These are phyloP conservation scores for Prenolepis imparis DNA, from an alignment of 2,888 invertebrate species.

Conservation along the genomic window DNA sequence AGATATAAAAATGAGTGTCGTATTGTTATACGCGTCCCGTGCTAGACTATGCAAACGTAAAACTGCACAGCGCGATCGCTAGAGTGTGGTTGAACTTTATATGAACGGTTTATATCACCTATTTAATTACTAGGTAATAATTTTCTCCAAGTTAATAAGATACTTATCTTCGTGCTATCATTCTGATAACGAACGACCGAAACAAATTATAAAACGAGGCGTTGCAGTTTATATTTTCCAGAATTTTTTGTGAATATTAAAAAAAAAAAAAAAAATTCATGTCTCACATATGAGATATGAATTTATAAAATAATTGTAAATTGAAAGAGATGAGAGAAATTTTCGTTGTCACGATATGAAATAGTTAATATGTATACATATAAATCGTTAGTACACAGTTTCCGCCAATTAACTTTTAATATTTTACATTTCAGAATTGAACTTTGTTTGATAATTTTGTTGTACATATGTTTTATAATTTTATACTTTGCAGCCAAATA, in stretches of 20 bases:
- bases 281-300: background rate
- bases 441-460: background rate
- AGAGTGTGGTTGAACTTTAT: slow-evolving; percentile 4
- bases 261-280: background rate
- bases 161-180: slow-evolving; percentile 1
- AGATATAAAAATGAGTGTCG: slow-evolving; percentile 21
- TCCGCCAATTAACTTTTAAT: background rate
- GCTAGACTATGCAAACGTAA: background rate
- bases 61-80: background rate
- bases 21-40: background rate
- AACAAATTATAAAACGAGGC: background rate
- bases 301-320: slow-evolving; percentile 1
- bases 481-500: background rate
- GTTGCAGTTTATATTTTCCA: background rate
- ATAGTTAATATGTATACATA: background rate
- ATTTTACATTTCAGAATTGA: background rate
- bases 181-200: background rate
- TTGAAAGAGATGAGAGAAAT: background rate
- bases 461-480: background rate
- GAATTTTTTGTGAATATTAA: background rate
- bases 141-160: slow-evolving; percentile 10
- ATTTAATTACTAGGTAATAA: slow-evolving; percentile 27
- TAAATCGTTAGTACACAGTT: background rate
- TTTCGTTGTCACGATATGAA: background rate
- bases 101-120: background rate